Conservation (phyloP, 2,888 invertebrate genomes). For the Tinea pellionella region DNA sequence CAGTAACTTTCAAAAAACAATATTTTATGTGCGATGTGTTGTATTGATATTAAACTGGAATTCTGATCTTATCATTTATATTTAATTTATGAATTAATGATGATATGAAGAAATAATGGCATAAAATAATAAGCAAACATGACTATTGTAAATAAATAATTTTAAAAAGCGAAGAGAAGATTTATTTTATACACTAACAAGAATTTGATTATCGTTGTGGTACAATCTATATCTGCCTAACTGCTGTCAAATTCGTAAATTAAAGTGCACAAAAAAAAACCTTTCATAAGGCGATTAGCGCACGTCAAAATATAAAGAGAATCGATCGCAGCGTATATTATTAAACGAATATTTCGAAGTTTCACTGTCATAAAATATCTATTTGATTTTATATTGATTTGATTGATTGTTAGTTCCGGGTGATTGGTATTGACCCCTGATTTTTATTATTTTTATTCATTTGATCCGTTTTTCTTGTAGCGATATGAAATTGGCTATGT, state of each 20-base stretch:
- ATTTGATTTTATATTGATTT: conserved; percentile 6
- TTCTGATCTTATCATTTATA: too few species aligned
- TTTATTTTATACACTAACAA: conserved; percentile 39
- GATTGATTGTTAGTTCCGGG: conserved; percentile 46
- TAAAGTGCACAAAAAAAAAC: conserved; percentile 40
- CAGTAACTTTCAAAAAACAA: too few species aligned
- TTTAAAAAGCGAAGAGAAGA: conserved; percentile 8
- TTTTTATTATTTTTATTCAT: not conserved
- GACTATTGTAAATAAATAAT: too few species aligned
- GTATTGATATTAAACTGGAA: too few species aligned
- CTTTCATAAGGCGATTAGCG: conserved; percentile 45
- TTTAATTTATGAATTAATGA: too few species aligned
- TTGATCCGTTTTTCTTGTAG: not conserved
- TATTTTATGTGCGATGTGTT: too few species aligned
- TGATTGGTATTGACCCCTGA: conserved; percentile 17
- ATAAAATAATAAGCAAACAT: too few species aligned
- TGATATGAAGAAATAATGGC: too few species aligned
- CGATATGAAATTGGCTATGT: not conserved
- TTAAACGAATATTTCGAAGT: not conserved
- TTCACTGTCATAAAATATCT: not conserved
- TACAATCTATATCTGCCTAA: conserved; percentile 29
- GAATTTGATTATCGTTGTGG: conserved; percentile 43
- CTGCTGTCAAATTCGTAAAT: conserved; percentile 30
- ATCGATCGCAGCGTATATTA: not conserved
- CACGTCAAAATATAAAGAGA: conserved; percentile 17